phyloP scores from a whole-genome alignment of 1,140 invertebrate genomes.

The Cydia pomonella region DNA sequence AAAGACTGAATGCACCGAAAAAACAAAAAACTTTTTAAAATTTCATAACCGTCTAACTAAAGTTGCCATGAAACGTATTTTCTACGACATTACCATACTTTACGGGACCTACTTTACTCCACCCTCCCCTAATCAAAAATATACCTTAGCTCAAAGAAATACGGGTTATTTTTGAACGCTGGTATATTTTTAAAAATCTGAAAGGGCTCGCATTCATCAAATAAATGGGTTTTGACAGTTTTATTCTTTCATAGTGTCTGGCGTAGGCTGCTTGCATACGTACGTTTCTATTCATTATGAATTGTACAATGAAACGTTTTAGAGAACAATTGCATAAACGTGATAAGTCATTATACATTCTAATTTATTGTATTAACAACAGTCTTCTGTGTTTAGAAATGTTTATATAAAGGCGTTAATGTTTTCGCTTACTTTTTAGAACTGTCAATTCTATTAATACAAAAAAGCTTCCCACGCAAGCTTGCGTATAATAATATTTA shows the following conservation, averaged over 20 bases:
- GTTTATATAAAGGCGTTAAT: background rate
- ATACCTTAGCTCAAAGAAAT: background rate
- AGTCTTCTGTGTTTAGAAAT: too few relatives aligned
- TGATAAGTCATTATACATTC: background rate
- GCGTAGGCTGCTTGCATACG: background rate
- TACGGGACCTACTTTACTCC: background rate
- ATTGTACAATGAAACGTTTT: background rate
- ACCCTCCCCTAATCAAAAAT: background rate
- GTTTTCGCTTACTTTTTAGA: background rate
- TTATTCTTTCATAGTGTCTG: conserved; percentile 13
- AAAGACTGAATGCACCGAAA: background rate
- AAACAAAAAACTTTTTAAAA: conserved; percentile 10
- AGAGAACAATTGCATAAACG: background rate
- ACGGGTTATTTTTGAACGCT: background rate
- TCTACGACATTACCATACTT: conserved; percentile 24
- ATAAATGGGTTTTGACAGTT: conserved; percentile 29
- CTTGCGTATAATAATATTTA: too few relatives aligned
- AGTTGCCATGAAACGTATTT: conserved; percentile 19
- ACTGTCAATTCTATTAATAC: background rate
- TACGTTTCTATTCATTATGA: background rate
- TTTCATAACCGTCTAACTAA: conserved; percentile 10
- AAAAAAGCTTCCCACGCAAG: conserved; percentile 6
- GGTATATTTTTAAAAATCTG: background rate
- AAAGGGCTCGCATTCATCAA: conserved; percentile 29
- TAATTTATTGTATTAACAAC: background rate